Evolutionary conservation across 2,113 vertebrate genomes (phyloP).

Genomic region (Tachuris rubrigastra): DNA sequence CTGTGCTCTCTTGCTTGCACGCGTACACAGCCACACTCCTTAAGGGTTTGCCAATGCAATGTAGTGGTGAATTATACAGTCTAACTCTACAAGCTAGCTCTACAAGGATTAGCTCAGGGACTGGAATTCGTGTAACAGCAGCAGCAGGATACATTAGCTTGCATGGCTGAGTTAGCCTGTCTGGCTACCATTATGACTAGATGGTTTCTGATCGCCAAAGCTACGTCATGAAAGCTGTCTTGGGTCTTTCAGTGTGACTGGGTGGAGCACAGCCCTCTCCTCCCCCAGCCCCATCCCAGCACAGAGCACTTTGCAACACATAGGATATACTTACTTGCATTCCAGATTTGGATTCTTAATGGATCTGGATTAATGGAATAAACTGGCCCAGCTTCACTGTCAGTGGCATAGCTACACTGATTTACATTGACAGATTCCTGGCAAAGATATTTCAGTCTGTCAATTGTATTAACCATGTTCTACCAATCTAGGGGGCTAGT

Average conservation of each 20-base stretch:
- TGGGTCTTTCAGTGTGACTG: background rate
- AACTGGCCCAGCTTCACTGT: background rate
- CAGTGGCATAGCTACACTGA: conserved; percentile 5
- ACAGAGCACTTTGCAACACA: background rate
- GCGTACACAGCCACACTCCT: background rate
- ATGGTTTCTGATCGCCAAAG: background rate
- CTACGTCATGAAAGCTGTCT: background rate
- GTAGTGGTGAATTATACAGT: conserved; percentile 35
- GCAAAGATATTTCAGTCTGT: conserved; percentile 34
- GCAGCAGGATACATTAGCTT: background rate
- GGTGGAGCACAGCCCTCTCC: background rate
- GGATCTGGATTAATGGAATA: background rate
- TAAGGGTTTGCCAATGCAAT: conserved; percentile 2
- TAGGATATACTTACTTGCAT: background rate
- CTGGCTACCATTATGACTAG: background rate
- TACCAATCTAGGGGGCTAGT: background rate
- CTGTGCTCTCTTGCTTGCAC: background rate
- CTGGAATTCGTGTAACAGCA: conserved; percentile 5
- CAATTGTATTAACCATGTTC: conserved; percentile 24
- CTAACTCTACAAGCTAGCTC: background rate
- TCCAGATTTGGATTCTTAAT: background rate
- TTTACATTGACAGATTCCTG: conserved; percentile 23
- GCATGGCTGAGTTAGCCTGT: background rate
- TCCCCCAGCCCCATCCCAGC: background rate
- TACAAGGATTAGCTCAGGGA: conserved; percentile 19